Conservation (phyloP, 2,888 invertebrate genomes). For the Lobophora halterata region DNA sequence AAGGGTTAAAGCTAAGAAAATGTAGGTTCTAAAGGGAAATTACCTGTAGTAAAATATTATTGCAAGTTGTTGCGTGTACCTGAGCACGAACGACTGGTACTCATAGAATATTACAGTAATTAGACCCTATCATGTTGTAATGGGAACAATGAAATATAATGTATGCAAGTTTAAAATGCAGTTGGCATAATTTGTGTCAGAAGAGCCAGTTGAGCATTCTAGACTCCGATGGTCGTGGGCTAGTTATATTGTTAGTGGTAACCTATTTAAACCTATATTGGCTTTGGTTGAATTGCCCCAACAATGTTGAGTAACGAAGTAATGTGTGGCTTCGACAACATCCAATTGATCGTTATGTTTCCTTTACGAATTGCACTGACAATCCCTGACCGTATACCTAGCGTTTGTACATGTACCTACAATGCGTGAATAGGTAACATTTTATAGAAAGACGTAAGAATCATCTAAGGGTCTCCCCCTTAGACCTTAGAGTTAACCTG, state of each 20-base stretch:
- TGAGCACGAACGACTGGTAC: slow-evolving; percentile 43
- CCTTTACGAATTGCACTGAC: slow-evolving; percentile 14
- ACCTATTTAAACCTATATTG: no score
- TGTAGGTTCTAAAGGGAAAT: slow-evolving; percentile 12
- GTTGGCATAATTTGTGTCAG: slow-evolving; percentile 55
- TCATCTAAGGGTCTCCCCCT: no score
- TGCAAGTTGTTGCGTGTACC: slow-evolving; percentile 52
- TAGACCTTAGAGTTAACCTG: no score
- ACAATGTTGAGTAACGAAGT: slow-evolving; percentile 33
- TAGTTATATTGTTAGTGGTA: slow-evolving; percentile 33
- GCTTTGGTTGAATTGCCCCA: slow-evolving; percentile 39
- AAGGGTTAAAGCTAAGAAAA: background rate
- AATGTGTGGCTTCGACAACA: slow-evolving; percentile 19
- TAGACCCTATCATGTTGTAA: slow-evolving; percentile 71
- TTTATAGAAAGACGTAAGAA: no score
- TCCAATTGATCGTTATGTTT: slow-evolving; percentile 13
- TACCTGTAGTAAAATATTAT: slow-evolving; percentile 29
- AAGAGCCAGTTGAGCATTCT: slow-evolving; percentile 38
- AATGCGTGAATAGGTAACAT: no score
- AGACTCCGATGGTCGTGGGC: slow-evolving; percentile 27
- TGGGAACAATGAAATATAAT: slow-evolving; percentile 67
- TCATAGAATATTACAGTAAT: slow-evolving; percentile 59
- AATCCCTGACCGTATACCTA: no score
- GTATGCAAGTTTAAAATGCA: slow-evolving; percentile 57
- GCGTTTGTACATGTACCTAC: no score